Evolutionary conservation across 2,888 invertebrate species (phyloP), one percentile per base, ranked within the genome.

Genomic region (Spilarctia lutea): DNA sequence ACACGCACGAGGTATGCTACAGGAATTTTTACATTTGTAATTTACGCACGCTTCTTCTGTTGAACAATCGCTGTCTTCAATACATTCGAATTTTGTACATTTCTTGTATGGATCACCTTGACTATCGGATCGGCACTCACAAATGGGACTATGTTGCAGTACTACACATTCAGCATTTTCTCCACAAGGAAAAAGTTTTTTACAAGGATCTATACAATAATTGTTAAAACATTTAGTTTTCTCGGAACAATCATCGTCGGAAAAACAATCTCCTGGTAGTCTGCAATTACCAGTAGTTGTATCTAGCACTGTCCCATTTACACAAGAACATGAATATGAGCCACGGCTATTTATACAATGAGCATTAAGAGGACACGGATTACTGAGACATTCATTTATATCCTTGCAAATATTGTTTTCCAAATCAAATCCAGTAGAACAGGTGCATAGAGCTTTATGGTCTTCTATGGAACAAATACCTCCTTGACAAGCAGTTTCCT

Each of bases 11-110:
- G 97, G 96, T 77, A 98, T 94, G 18, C 97, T 96, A 87, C 99
- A 99, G 3, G 98, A 98, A 92, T 98, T 97, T 76, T 97, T 96
- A 88, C 99, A 99, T 89, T 97, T 97, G 71, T 97, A 96, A 90
- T 98, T 97, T 60, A 98, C 96, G 85, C 99, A 99, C 7, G 98
- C 97, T 88, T 97, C 97, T 35, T 97, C 96, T 52, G 94, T 90
- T 16, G 96, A 87, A 88, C 98, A 99, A 87, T 98, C 98, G 67
- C 96, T 96, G 86, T 98, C 98, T 87, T 97, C 97, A 45, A 96
- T 96, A 89, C 98, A 98, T 92, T 98, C 98, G 75, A 98, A 96
- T 80, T 96, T 96, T 27, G 96, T 92, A 88, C 99, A 99, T 88
- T 97, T 97, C 30, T 96, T 95, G 73, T 97, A 96, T 8, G 98